A percentile compares a stretch with the other conserved stretches of the same genome.
phyloP scores from a whole-genome alignment of 2,888 invertebrate species.

The Tinea pellionella region DNA sequence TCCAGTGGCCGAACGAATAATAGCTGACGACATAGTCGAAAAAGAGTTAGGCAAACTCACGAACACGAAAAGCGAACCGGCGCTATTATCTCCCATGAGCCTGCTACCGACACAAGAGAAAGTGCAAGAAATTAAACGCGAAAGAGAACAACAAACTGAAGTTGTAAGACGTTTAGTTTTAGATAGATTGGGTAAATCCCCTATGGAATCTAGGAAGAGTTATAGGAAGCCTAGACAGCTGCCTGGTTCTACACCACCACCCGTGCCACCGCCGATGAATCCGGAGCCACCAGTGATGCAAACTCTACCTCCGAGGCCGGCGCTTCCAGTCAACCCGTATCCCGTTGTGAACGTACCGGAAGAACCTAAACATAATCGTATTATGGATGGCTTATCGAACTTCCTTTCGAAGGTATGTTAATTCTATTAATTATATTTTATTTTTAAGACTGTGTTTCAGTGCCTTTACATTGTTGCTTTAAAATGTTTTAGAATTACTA shows the following conservation, averaged over 20 bases:
- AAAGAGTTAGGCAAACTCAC: conserved; percentile 22
- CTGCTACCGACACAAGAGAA: conserved; percentile 71
- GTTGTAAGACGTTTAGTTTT: conserved; percentile 86
- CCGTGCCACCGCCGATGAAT: conserved; percentile 37
- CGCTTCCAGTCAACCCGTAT: conserved; percentile 33
- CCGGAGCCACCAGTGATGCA: conserved; percentile 24
- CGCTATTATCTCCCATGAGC: conserved; percentile 39
- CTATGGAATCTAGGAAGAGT: conserved; percentile 29
- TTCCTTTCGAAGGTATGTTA: conserved; percentile 74
- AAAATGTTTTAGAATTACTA: too few species aligned
- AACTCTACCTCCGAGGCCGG: conserved; percentile 31
- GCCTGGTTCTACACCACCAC: conserved; percentile 25
- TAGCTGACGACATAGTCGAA: not conserved
- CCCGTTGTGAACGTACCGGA: conserved; percentile 55
- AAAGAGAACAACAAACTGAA: conserved; percentile 85
- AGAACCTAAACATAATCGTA: conserved; percentile 27
- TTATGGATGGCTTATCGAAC: conserved; percentile 69
- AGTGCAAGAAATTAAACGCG: conserved; percentile 81
- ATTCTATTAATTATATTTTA: conserved; percentile 3
- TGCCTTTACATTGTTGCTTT: not conserved
- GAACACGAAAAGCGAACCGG: conserved; percentile 38
- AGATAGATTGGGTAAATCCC: conserved; percentile 72
- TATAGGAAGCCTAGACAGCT: conserved; percentile 30
- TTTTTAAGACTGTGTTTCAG: not conserved
- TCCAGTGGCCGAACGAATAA: not conserved